These are phyloP conservation scores for Lycocerus yunnanus DNA, from an alignment of 2,888 invertebrate genomes.

Conservation along the genomic window DNA sequence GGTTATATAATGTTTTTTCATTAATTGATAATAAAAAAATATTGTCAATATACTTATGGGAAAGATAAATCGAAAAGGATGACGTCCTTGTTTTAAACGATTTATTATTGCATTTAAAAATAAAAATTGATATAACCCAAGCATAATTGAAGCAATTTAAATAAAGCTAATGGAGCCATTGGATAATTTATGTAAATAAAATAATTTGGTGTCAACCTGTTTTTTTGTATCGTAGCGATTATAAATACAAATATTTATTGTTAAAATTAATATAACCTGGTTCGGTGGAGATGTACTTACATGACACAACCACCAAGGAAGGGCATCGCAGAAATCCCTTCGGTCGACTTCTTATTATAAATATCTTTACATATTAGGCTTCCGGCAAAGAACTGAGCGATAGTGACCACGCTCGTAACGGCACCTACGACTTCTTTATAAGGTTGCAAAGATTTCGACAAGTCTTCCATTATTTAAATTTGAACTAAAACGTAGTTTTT, in stretches of 20 bases:
- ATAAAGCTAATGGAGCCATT: neutral
- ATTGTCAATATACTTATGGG: neutral
- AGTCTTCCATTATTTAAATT: constrained; percentile 56
- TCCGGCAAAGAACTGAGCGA: constrained; percentile 83
- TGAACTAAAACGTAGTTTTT: neutral
- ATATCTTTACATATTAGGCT: constrained; percentile 75
- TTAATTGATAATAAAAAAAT: neutral
- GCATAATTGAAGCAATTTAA: neutral
- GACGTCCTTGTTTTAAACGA: neutral
- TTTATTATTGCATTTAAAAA: neutral
- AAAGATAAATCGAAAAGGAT: neutral
- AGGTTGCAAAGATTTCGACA: constrained; percentile 62
- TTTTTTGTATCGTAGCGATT: neutral
- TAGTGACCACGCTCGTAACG: constrained; percentile 75
- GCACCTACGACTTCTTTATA: constrained; percentile 71
- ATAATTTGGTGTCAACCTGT: too few species aligned
- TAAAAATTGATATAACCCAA: neutral
- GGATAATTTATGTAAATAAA: neutral
- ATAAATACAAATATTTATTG: too few species aligned
- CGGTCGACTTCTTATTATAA: constrained; percentile 68
- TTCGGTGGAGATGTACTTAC: constrained; percentile 62
- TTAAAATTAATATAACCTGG: neutral
- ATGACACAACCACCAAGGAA: constrained; percentile 78
- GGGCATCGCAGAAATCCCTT: constrained; percentile 68
- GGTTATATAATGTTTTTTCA: too few species aligned